Conservation (phyloP, 2,888 invertebrate species). For the Flabesymbios commensalis region DNA sequence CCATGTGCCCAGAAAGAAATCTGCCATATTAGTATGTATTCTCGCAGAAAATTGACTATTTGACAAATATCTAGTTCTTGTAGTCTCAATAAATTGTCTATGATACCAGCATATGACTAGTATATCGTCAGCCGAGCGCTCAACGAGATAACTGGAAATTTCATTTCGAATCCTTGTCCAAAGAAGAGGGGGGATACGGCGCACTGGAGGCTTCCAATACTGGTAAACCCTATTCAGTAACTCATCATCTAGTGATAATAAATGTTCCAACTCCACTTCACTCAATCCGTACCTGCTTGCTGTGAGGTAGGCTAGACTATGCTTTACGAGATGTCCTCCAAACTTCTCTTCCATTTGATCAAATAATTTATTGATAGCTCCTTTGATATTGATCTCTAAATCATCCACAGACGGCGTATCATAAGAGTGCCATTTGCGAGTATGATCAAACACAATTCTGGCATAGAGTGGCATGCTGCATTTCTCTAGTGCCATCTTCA, state of each 20-base stretch:
- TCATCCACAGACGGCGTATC: neutral
- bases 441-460: conserved; percentile 37
- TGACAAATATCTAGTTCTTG: conserved; percentile 30
- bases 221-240: conserved; percentile 36
- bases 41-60: conserved; percentile 9
- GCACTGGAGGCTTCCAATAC: conserved; percentile 44
- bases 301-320: conserved; percentile 39
- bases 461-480: conserved; percentile 41
- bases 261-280: conserved; percentile 40
- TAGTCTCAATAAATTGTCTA: conserved; percentile 33
- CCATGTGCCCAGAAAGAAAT: conserved; percentile 52
- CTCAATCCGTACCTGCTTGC: conserved; percentile 39
- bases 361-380: conserved; percentile 39
- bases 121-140: conserved; percentile 39
- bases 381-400: conserved; percentile 39
- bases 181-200: conserved; percentile 44
- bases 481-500: conserved; percentile 20
- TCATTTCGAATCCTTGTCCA: conserved; percentile 37
- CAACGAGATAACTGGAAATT: conserved; percentile 36
- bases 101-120: conserved; percentile 38
- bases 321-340: conserved; percentile 32
- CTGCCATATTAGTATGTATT: conserved; percentile 46
- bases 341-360: conserved; percentile 35
- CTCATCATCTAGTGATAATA: conserved; percentile 34
- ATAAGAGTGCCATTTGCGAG: conserved; percentile 39